These are phyloP conservation scores for Danio tinwini DNA, from an alignment of 2,797 vertebrate species.

Conservation along the genomic window DNA sequence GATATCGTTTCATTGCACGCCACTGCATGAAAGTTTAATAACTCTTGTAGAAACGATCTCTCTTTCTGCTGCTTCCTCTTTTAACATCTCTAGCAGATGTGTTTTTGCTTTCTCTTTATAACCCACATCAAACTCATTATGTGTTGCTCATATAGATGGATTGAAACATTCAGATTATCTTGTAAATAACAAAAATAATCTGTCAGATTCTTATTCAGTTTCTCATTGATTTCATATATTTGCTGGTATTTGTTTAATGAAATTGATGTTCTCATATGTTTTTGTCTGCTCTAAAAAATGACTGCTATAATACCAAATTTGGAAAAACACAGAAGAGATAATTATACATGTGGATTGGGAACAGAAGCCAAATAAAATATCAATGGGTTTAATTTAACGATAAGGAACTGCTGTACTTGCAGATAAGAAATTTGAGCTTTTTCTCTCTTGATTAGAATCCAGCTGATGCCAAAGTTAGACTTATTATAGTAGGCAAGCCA, in stretches of 20 bases:
- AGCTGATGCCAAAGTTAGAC: slow-evolving; percentile 24
- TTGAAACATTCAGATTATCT: background rate
- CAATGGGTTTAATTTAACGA: slow-evolving; percentile 39
- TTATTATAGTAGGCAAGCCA: background rate
- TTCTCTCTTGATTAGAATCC: slow-evolving; percentile 32
- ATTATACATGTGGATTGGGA: slow-evolving; percentile 28
- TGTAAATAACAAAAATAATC: background rate
- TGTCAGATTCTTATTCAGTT: background rate
- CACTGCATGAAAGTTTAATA: slow-evolving; percentile 11
- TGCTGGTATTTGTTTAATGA: slow-evolving; percentile 8
- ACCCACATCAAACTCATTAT: slow-evolving; percentile 14
- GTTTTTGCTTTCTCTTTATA: slow-evolving; percentile 32
- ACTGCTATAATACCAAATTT: slow-evolving; percentile 20
- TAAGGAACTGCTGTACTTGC: slow-evolving; percentile 37
- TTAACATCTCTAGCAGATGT: slow-evolving; percentile 69
- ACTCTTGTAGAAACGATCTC: slow-evolving; percentile 14
- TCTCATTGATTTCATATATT: slow-evolving; percentile 3
- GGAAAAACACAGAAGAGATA: slow-evolving; percentile 32
- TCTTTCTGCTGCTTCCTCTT: slow-evolving; percentile 25
- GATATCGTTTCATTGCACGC: slow-evolving; percentile 16
- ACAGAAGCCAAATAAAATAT: slow-evolving; percentile 54
- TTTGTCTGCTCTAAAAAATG: slow-evolving; percentile 42
- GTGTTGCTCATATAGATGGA: background rate
- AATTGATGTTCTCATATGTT: slow-evolving; percentile 1
- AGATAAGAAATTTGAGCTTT: slow-evolving; percentile 34